Evolutionary conservation across 2,888 invertebrate genomes (phyloP).

Genomic region (Rhimphoctona megacephalus): DNA sequence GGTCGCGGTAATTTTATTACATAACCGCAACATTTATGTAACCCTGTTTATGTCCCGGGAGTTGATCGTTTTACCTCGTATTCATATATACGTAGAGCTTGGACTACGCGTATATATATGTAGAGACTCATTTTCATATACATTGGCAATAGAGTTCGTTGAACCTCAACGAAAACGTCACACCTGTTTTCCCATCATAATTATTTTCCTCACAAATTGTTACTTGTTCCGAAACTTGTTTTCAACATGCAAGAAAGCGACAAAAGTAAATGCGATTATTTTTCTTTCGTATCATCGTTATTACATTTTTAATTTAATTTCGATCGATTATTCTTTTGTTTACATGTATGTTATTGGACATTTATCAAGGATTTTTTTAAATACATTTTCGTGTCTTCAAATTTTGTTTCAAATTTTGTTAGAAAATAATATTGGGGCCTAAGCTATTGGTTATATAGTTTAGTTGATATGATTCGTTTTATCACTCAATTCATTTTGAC

Average conservation of each 20-base stretch:
- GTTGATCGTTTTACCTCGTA: conserved; percentile 19
- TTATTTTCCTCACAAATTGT: conserved; percentile 32
- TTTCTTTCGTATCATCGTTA: not conserved
- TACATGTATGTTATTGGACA: not conserved
- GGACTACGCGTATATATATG: not conserved
- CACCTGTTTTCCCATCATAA: conserved; percentile 29
- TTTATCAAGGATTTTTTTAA: not conserved
- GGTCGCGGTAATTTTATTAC: conserved; percentile 53
- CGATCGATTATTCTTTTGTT: not conserved
- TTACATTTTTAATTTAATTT: not conserved
- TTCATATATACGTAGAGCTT: not conserved
- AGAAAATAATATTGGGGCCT: not conserved
- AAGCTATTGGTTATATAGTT: too few relatives aligned
- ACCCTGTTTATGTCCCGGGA: conserved; percentile 20
- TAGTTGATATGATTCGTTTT: not conserved
- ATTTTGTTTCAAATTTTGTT: not conserved
- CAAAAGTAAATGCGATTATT: not conserved
- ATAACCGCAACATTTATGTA: conserved; percentile 52
- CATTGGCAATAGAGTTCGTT: conserved; percentile 8
- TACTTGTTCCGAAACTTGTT: conserved; percentile 10
- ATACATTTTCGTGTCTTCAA: not conserved
- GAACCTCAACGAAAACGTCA: conserved; percentile 22
- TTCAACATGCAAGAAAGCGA: not conserved
- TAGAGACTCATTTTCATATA: not conserved
- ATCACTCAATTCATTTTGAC: not conserved